phyloP scores from a whole-genome alignment of 2,888 invertebrate genomes.

The Polyploca ridens region DNA sequence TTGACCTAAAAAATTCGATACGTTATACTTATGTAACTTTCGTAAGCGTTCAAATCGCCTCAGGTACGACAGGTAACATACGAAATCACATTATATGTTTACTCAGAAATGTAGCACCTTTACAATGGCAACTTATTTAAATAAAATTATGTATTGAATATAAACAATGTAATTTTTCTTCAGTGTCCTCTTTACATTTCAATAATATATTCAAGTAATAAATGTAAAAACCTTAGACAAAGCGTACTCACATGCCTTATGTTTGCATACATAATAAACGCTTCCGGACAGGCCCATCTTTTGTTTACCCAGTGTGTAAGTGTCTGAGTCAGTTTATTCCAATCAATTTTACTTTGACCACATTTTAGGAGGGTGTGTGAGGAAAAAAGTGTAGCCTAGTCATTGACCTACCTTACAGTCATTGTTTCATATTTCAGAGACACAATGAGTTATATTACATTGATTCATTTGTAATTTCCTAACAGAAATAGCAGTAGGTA shows the following conservation, averaged over 20 bases:
- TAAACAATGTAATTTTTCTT: conserved; percentile 9
- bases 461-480: not conserved
- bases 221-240: conserved; percentile 8
- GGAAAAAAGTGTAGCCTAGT: conserved; percentile 9
- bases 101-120: not conserved
- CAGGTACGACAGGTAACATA: not conserved
- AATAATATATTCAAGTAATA: conserved; percentile 9
- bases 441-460: conserved; percentile 6
- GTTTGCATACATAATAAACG: conserved; percentile 20
- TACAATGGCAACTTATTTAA: conserved; percentile 3
- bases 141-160: conserved; percentile 9
- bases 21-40: not conserved
- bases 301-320: conserved; percentile 51
- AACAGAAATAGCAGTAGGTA: no score
- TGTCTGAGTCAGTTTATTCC: conserved; percentile 47
- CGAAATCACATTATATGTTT: not conserved
- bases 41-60: not conserved
- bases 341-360: conserved; percentile 14
- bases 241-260: conserved; percentile 32
- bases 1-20: not conserved
- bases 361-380: conserved; percentile 16
- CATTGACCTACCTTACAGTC: conserved; percentile 16
- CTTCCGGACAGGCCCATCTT: conserved; percentile 43
- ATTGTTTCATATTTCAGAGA: conserved; percentile 13
- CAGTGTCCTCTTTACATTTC: not conserved